Conservation (phyloP, 2,888 invertebrate genomes). For the Polyploca ridens region DNA sequence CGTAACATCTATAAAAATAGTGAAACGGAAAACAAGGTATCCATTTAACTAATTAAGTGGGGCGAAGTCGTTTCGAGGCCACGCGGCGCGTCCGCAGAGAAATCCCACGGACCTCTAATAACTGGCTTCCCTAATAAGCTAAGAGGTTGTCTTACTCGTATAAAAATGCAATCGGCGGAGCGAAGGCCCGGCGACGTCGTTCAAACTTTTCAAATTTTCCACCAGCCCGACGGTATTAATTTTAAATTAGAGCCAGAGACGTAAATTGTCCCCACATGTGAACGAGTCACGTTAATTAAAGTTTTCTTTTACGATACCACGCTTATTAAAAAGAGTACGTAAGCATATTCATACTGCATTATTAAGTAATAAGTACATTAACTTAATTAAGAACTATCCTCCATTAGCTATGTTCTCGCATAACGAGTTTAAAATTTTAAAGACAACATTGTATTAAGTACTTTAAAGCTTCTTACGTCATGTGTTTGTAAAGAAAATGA, state of each 20-base stretch:
- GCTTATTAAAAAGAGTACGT: conserved; percentile 6
- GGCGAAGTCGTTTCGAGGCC: conserved; percentile 63
- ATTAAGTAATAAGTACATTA: conserved; percentile 20
- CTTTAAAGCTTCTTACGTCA: conserved; percentile 16
- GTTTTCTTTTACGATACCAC: conserved; percentile 51
- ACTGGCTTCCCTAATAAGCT: conserved; percentile 80
- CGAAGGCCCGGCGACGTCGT: conserved; percentile 71
- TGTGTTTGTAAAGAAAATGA: conserved; percentile 31
- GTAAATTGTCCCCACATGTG: conserved; percentile 73
- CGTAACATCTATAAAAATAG: conserved; percentile 50
- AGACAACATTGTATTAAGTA: conserved; percentile 13
- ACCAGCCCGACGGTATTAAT: conserved; percentile 74
- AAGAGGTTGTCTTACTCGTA: conserved; percentile 79
- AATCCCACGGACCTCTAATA: conserved; percentile 74
- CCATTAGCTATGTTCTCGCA: not conserved
- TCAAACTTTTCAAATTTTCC: conserved; percentile 83
- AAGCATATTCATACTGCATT: conserved; percentile 26
- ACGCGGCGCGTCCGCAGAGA: conserved; percentile 65
- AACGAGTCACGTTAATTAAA: conserved; percentile 65
- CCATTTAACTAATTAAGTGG: conserved; percentile 80
- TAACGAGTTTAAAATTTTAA: conserved; percentile 9
- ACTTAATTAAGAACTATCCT: conserved; percentile 10
- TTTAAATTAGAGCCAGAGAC: conserved; percentile 74
- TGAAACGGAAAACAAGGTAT: conserved; percentile 60
- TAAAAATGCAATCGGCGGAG: conserved; percentile 80